phyloP scores from a whole-genome alignment of 2,113 vertebrate genomes.

The Halcyon malimbica region DNA sequence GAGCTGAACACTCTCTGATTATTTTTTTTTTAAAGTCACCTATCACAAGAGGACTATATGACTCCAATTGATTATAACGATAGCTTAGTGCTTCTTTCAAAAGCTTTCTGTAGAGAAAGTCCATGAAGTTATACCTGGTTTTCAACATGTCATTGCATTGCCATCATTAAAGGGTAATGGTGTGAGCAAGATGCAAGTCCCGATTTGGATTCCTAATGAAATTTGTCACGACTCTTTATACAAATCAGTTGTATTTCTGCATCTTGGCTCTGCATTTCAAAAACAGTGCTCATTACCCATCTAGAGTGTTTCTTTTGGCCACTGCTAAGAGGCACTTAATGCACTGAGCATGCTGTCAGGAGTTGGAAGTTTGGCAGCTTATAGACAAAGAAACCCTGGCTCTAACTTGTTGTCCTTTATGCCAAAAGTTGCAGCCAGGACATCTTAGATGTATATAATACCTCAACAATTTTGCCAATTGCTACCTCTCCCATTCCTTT shows the following conservation, averaged over 20 bases:
- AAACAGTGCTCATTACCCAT: neutral
- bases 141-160: neutral
- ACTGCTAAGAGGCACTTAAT: neutral
- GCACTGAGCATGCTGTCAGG: neutral
- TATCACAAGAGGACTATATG: neutral
- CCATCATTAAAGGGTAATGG: neutral
- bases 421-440: neutral
- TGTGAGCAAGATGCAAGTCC: neutral
- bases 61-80: neutral
- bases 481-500: neutral
- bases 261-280: neutral
- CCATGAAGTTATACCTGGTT: neutral
- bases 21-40: neutral
- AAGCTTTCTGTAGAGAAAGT: neutral
- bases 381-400: neutral
- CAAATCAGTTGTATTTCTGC: neutral
- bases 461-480: neutral
- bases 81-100: neutral
- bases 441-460: neutral
- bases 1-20: neutral
- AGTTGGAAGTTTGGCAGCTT: neutral
- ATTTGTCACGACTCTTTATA: neutral
- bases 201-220: neutral
- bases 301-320: neutral
- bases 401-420: neutral